These are phyloP conservation scores for Drosophila paramelanica DNA, from an alignment of 2,888 invertebrate species.

Conservation along the genomic window DNA sequence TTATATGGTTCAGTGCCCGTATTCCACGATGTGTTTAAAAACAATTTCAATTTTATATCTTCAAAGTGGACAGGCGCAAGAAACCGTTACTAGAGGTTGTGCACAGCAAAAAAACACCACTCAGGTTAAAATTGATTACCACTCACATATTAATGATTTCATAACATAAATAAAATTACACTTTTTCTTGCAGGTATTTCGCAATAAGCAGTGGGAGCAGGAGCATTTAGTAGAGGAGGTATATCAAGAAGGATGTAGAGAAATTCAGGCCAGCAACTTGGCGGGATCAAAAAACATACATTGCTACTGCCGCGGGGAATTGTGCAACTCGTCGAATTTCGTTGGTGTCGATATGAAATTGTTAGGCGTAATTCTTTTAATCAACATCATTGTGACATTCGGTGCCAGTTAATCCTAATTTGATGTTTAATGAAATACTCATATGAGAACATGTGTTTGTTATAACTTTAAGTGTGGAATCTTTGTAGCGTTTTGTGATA, in stretches of 20 bases:
- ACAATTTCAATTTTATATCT: constrained; percentile 88
- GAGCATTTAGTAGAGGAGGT: constrained; percentile 89
- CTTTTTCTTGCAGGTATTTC: constrained; percentile 85
- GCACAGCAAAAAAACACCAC: constrained; percentile 89
- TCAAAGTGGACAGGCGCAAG: constrained; percentile 86
- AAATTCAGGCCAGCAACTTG: constrained; percentile 87
- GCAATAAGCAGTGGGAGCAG: constrained; percentile 88
- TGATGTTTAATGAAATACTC: constrained; percentile 7
- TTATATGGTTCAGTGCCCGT: constrained; percentile 91
- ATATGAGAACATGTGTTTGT: not conserved
- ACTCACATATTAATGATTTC: not conserved
- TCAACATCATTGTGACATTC: constrained; percentile 4
- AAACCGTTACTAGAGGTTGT: constrained; percentile 88
- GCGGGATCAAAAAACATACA: constrained; percentile 84
- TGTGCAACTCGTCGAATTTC: constrained; percentile 88
- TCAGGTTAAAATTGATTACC: constrained; percentile 67
- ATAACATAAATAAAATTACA: not conserved
- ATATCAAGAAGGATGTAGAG: constrained; percentile 90
- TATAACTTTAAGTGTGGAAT: no score
- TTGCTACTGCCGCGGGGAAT: constrained; percentile 91
- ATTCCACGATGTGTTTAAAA: constrained; percentile 94
- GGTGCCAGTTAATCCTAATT: constrained; percentile 9
- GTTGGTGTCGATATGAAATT: constrained; percentile 83
- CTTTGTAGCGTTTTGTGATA: constrained; percentile 33
- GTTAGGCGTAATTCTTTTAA: constrained; percentile 86